Evolutionary conservation across 1,140 invertebrate genomes (phyloP), one percentile per base, ranked within the genome.

Genomic region (Micrasema longulum): DNA sequence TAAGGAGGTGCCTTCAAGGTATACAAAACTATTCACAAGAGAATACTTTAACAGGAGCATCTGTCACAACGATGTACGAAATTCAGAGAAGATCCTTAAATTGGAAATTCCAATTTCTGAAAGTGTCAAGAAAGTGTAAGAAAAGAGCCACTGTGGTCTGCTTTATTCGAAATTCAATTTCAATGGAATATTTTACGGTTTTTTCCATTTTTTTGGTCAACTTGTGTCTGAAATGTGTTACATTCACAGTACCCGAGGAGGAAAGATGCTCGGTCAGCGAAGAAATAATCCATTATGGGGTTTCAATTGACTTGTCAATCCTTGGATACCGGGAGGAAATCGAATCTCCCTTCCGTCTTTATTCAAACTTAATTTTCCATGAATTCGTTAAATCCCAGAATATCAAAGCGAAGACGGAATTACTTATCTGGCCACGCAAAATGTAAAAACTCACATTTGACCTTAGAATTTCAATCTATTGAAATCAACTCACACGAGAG

Each of bases 1-100:
- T 16, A 9, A 3, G 18, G 20, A 10, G 16, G 22, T 11, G 16
- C 20, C 1, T n/a, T n/a, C 48, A 36, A 14, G 4, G 11, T 65
- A 16, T 65, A 23, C 23, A 20, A 63, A 6, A 65, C 31, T 35
- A 36, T 66, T 20, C 64, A 35, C 64, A 6, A 10, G 48, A 22
- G 64, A 53, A 66, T 66, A 35, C 35, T 52, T 14, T 36, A 52
- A 52, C 64, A 66, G 53, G 26, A 66, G 64, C 47, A 66, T 66
- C 64, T 52, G 64, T 66, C 64, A 66, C n/a, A 47, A 38, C 10
- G 48, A 52, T 52, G 64, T 66, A 35, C 18, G 52, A 57, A 69
- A 64, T 73, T 73, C 66, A 55, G 69, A 72, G 69, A 47, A 66
- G 41, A 73, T 69, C 71, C 62, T 55, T 63, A 64, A 57, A 73